Evolutionary conservation across 2,797 vertebrate genomes (phyloP), one percentile per base, ranked within the genome.

Genomic region (Phataginus tricuspis): DNA sequence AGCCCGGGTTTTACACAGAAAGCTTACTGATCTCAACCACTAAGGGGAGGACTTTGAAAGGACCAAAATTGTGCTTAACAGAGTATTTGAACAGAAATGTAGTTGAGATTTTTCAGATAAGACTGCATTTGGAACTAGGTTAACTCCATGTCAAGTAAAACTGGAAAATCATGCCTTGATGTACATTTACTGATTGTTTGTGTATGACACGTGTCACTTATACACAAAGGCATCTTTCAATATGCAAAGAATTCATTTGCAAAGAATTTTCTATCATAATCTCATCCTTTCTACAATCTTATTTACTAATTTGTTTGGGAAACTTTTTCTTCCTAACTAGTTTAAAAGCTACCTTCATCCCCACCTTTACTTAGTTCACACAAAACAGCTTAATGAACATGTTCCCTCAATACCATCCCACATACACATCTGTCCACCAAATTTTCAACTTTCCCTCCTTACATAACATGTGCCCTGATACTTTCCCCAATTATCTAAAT

Each of bases 41-140:
- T 80, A 69, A 89, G 53, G 14, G 93, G 9, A 89, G 8, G 31
- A 55, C 2, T 57, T 18, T 49, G 42, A 92, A 80, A 71, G 27
- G 10, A 61, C 23, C 45, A 80, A 77, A 72, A 55, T 68, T 90
- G 63, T 57, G 7, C 55, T 84, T 90, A 85, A 55, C 18, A 86
- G 34, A 59, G 7, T 66, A 82, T 79, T 55, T 95, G 14, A 91
- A 89, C 34, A 86, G 37, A 94, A 95, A 68, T 57, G 27, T n/a
- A 90, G 12, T 89, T 78, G 86, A 45, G 63, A 34, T 78, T 93
- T 72, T 72, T 11, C 8, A 61, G 16, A 19, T 57, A 74, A 94
- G 66, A 78, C 7, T 87, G 5, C 71, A 80, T 71, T 74, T 79
- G 86, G 51, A 92, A 45, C 37, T 68, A 78, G 71, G 13, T 42